Base-by-base conservation (phyloP, 2,113 vertebrate species). In the Orientallactaga bullata region DNA sequence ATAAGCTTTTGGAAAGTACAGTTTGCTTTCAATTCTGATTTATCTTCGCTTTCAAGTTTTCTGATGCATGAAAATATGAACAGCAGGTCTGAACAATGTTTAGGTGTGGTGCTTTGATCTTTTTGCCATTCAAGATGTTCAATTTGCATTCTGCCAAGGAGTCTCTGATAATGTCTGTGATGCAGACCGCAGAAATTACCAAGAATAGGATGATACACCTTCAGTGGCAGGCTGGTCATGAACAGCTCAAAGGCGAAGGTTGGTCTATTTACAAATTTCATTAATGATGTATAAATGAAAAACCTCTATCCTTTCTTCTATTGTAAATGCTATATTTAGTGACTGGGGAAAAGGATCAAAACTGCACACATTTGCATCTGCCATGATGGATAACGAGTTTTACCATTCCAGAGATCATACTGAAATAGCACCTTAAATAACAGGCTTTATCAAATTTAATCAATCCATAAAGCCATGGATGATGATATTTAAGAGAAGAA, bases 281-380 rank as follows among this genome's bases (percentile, higher is more conserved):
- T 85, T 81, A 72, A 93, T 84, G 81, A 89, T 86, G 95, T 96
- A 79, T 85, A 91, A 91, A 90, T 86, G 86, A 96, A 93, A 90
- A 18, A 5, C 32, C 58, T 42, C 37, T 32, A 35, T 90, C 51
- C 26, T 79, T 79, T 95, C 60, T 68, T 92, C 74, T 91, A 73
- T 88, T 91, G 42, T 85, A 90, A 89, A 96, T 93, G 94, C 80
- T 90, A 76, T 79, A 93, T 28, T 74, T 88, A 78, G 21, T 42
- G 69, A 96, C 60, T 32, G 7, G 20, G 61, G 47, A 74, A 47
- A 78, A 88, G 39, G 30, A 83, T 82, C 79, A 83, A 85, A 94
- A 80, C n/a, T 68, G 61, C 63, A 69, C 85, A 23, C 3, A 91
- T 96, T 95, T 94, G 28, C 88, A 95, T 95, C 76, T 95, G 77